A percentile compares a stretch with the other conserved stretches of the same genome.
Conservation (phyloP, 2,888 invertebrate genomes). For the Sinohyriopsis cumingii region DNA sequence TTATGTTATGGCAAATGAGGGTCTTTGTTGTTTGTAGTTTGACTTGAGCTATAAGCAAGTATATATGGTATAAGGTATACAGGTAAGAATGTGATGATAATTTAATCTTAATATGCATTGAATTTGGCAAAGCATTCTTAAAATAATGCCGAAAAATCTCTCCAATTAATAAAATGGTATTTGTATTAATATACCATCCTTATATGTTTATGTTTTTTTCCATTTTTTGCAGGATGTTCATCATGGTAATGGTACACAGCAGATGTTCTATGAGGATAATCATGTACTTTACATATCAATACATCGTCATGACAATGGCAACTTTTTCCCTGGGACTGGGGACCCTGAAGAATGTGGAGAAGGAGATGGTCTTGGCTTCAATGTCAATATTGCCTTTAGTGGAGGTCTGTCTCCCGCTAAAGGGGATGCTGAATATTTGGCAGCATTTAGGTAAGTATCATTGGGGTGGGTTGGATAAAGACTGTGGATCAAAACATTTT, state of each 20-base stretch:
- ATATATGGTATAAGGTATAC: too few relatives aligned
- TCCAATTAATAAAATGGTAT: background rate
- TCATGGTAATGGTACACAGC: conserved; percentile 98
- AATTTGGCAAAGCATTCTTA: too few relatives aligned
- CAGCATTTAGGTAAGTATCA: conserved; percentile 83
- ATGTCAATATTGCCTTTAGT: conserved; percentile 97
- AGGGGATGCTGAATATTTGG: conserved; percentile 94
- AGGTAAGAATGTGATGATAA: too few relatives aligned
- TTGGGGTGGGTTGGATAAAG: too few relatives aligned
- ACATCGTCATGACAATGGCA: conserved; percentile 99
- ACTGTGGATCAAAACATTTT: too few relatives aligned
- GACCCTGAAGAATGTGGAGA: conserved; percentile 92
- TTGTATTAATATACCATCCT: background rate
- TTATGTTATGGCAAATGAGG: too few relatives aligned
- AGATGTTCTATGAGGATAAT: conserved; percentile 96
- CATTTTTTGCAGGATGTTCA: conserved; percentile 86
- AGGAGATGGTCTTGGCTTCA: conserved; percentile 91
- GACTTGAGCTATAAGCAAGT: too few relatives aligned
- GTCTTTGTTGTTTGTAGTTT: too few relatives aligned
- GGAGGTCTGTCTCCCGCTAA: conserved; percentile 91
- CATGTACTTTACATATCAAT: conserved; percentile 95
- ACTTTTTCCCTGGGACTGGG: conserved; percentile 99
- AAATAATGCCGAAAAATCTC: background rate
- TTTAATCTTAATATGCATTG: too few relatives aligned
- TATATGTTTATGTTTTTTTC: background rate